phyloP scores from a whole-genome alignment of 1,140 invertebrate genomes.

The Drosophila elegans region DNA sequence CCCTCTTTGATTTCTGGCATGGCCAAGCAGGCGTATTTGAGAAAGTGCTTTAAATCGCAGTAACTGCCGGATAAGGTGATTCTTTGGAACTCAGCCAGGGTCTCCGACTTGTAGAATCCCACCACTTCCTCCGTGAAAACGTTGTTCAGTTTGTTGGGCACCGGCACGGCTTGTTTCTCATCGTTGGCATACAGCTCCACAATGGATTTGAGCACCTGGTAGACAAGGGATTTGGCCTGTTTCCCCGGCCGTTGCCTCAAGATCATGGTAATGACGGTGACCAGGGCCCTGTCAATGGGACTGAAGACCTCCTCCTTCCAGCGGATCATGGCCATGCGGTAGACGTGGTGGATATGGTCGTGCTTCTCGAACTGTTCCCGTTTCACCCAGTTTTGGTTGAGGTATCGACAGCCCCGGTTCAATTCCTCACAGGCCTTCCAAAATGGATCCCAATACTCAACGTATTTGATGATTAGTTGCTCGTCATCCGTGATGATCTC shows the following conservation, averaged over 20 bases:
- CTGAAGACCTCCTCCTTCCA: conserved; percentile 20
- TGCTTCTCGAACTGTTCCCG: background rate
- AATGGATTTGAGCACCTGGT: conserved; percentile 12
- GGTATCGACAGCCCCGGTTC: background rate
- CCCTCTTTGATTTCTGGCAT: conserved; percentile 20
- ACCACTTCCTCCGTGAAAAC: conserved; percentile 8
- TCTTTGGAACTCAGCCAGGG: background rate
- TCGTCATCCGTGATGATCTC: background rate
- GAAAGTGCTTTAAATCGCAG: conserved; percentile 10
- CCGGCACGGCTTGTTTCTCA: background rate
- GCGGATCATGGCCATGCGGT: conserved; percentile 16
- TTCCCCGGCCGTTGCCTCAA: background rate
- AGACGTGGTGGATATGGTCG: background rate
- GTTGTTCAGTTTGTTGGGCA: conserved; percentile 11
- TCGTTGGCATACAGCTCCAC: conserved; percentile 30
- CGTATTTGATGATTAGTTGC: conserved; percentile 6
- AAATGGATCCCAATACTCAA: background rate
- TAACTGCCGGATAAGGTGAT: background rate
- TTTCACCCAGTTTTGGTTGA: conserved; percentile 29
- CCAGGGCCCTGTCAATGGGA: conserved; percentile 1
- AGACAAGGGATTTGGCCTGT: background rate
- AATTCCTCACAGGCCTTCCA: conserved; percentile 8
- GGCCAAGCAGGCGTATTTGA: conserved; percentile 21
- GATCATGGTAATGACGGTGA: background rate
- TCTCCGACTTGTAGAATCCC: conserved; percentile 4